Evolutionary conservation across 1,140 invertebrate genomes (phyloP).

Genomic region (Hycleus cichorii): DNA sequence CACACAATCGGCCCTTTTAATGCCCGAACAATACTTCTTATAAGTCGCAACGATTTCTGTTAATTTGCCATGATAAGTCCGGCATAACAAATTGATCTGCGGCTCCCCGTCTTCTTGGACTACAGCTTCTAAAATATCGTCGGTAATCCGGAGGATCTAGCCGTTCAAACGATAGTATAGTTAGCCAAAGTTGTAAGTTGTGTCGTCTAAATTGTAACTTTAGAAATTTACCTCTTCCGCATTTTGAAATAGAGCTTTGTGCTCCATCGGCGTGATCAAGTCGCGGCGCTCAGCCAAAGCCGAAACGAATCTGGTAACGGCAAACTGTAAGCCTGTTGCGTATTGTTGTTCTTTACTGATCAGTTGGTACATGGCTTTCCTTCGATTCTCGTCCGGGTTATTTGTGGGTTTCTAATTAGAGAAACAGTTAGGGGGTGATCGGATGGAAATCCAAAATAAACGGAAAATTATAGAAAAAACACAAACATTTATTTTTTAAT

Average conservation of each 20-base stretch:
- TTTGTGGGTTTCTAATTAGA: slow-evolving; percentile 35
- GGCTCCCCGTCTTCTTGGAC: slow-evolving; percentile 64
- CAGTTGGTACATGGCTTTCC: slow-evolving; percentile 52
- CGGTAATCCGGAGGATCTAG: slow-evolving; percentile 63
- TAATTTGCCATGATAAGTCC: slow-evolving; percentile 64
- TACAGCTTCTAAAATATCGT: slow-evolving; percentile 70
- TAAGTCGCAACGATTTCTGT: slow-evolving; percentile 64
- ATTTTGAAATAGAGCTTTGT: slow-evolving; percentile 73
- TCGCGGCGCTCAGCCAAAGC: slow-evolving; percentile 65
- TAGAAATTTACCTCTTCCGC: slow-evolving; percentile 58
- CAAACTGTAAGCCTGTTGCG: slow-evolving; percentile 63
- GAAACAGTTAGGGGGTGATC: neutral
- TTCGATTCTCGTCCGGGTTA: slow-evolving; percentile 44
- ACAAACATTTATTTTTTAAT: slow-evolving; percentile 4
- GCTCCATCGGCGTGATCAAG: slow-evolving; percentile 62
- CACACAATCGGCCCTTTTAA: slow-evolving; percentile 74
- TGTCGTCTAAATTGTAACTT: neutral
- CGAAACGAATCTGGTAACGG: slow-evolving; percentile 62
- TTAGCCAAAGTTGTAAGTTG: neutral
- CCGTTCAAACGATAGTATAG: neutral
- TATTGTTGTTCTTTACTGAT: slow-evolving; percentile 64
- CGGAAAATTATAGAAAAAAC: slow-evolving; percentile 4
- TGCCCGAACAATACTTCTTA: slow-evolving; percentile 70
- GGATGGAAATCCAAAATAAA: neutral
- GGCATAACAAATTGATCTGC: slow-evolving; percentile 55